Base-by-base conservation (phyloP, 2,797 vertebrate genomes). In the Sarcoramphus papa region DNA sequence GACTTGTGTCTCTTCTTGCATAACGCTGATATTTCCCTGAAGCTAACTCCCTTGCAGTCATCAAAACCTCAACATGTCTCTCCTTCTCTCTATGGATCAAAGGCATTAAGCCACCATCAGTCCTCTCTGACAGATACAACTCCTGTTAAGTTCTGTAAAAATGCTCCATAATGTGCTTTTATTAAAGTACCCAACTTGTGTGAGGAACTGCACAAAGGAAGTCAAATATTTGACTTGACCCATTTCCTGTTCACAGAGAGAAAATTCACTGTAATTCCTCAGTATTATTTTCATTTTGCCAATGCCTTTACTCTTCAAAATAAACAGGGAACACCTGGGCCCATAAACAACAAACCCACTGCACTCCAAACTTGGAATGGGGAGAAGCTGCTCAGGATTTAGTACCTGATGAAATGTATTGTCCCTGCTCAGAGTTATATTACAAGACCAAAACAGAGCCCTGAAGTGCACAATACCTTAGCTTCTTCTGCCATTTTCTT, bases 401-500 rank as follows among this genome's bases (percentile, higher is more conserved):
- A 79, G n/a, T 27, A 85, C 5, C 24, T 0, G 0, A n/a, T 16
- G 11, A 87, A 77, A 63, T 8, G 5, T 8, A 33, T 31, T 60
- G 13, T 15, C 47, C 76, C 79, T 41, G 30, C 57, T 79, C 68
- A 64, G 35, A 80, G 11, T 37, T 67, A 7, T 24, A 35, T 12
- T 40, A 51, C 25, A 91, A 80, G 33, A 59, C n/a, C 0, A 0
- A 81, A 84, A 63, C 27, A 81, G 33, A 94, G 48, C 45, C 48
- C 54, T 76, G 45, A 63, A 25, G 5, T 28, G 41, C 88, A 73
- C 33, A 53, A 86, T 98, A 99, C 99, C 99, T 99, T 98, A 27
- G 99, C 99, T 98, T 99, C 99, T 94, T 99, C 99, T n/a, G 99
- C 99, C 95, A 99, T 97, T 96, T 98, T 99, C 98, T 99, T 99